Evolutionary conservation across 1,140 invertebrate species (phyloP).

Genomic region (Saxidomus purpurata): DNA sequence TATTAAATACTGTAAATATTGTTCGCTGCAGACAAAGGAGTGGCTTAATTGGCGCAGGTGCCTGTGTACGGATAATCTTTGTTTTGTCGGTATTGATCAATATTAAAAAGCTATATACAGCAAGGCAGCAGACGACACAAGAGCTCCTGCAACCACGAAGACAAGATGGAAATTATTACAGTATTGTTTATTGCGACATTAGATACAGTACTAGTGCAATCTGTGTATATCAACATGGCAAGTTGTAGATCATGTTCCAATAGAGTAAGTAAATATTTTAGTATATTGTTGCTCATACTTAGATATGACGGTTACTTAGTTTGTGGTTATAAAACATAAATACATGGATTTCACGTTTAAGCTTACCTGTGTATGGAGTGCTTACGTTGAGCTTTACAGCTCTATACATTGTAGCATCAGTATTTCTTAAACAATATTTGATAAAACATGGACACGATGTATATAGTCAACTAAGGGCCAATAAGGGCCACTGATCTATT

Average conservation of each 20-base stretch:
- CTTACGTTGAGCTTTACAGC: too few relatives aligned
- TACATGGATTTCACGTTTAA: too few relatives aligned
- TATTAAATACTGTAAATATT: too few relatives aligned
- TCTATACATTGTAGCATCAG: too few relatives aligned
- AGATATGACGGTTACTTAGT: too few relatives aligned
- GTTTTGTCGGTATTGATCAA: background rate
- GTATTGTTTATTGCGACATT: background rate
- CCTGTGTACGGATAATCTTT: background rate
- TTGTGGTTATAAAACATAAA: too few relatives aligned
- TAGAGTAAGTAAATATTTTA: background rate
- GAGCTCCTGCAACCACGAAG: background rate
- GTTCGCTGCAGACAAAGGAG: background rate
- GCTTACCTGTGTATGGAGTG: too few relatives aligned
- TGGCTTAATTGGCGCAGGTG: background rate
- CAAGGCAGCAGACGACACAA: slow-evolving; percentile 1
- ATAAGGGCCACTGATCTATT: too few relatives aligned
- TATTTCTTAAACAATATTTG: too few relatives aligned
- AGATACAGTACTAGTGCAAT: background rate
- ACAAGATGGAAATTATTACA: background rate
- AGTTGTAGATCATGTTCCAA: background rate
- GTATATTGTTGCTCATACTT: too few relatives aligned
- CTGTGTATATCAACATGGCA: background rate
- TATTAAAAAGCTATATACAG: slow-evolving; percentile 28
- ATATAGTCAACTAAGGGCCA: too few relatives aligned
- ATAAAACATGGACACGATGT: too few relatives aligned